Evolutionary conservation across 53 echinoderm and acorn worm genomes (phyloP).

Genomic region (Echinarachnius parma): DNA sequence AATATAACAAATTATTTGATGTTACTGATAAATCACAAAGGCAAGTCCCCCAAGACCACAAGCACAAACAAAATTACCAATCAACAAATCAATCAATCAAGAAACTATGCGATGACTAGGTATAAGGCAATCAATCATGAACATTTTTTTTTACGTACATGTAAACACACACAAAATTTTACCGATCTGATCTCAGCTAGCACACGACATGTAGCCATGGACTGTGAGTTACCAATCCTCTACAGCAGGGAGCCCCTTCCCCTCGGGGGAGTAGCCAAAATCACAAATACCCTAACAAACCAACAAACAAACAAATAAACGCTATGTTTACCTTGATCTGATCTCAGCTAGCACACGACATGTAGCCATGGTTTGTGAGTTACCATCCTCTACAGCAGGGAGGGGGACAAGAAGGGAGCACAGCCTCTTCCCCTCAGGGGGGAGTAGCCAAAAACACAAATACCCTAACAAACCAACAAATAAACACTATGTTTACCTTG

Average conservation of each 20-base stretch:
- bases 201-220: conserved; percentile 69
- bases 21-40: neutral
- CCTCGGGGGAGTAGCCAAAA: too few species aligned
- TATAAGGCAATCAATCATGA: too few species aligned
- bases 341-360: conserved; percentile 85
- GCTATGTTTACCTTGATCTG: conserved; percentile 65
- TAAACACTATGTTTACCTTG: conserved; percentile 67
- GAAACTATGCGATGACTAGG: too few species aligned
- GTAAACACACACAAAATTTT: too few species aligned
- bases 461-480: too few species aligned
- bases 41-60: neutral
- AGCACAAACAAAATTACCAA: too few species aligned
- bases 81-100: too few species aligned
- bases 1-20: too few species aligned
- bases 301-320: too few species aligned
- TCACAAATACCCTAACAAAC: too few species aligned
- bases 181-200: conserved; percentile 71
- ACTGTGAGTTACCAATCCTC: conserved; percentile 59
- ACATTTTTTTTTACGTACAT: too few species aligned
- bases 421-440: conserved; percentile 61
- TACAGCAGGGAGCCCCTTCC: conserved; percentile 56
- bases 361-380: conserved; percentile 72
- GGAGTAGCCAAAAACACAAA: too few species aligned
- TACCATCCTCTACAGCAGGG: conserved; percentile 69
- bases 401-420: conserved; percentile 70